Evolutionary conservation across 2,797 vertebrate genomes (phyloP).

Genomic region (Pipistrellus kuhlii): DNA sequence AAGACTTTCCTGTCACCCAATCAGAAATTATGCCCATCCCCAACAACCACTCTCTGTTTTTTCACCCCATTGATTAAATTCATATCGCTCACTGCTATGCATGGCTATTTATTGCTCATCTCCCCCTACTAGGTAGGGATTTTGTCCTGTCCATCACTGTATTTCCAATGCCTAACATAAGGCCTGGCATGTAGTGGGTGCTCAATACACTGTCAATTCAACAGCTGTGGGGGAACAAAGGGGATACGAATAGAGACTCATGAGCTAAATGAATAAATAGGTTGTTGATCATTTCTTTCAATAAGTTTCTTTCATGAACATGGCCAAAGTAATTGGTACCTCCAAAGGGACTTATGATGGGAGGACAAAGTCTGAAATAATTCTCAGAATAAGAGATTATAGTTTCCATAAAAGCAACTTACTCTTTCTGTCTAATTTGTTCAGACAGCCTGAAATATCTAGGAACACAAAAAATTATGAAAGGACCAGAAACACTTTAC

Average conservation of each 20-base stretch:
- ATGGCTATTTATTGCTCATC: not conserved
- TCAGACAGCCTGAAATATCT: slow-evolving; percentile 5
- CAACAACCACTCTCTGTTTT: not conserved
- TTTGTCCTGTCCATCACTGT: not conserved
- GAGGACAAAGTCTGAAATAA: slow-evolving; percentile 47
- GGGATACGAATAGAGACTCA: not conserved
- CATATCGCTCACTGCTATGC: not conserved
- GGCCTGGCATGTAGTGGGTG: not conserved
- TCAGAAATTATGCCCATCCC: not conserved
- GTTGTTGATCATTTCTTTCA: not conserved
- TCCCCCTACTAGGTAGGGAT: not conserved
- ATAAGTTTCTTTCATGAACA: not conserved
- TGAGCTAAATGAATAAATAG: not conserved
- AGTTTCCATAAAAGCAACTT: slow-evolving; percentile 38
- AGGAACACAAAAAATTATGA: not conserved
- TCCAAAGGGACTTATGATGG: not conserved
- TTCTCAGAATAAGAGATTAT: slow-evolving; percentile 35
- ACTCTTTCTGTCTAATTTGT: not conserved
- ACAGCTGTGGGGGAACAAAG: not conserved
- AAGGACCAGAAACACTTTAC: not conserved
- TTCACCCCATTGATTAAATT: not conserved
- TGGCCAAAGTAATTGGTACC: not conserved
- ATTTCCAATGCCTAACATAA: not conserved
- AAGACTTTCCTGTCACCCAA: not conserved
- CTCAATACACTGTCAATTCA: slow-evolving; percentile 5